Evolutionary conservation across 2,113 vertebrate species (phyloP).

Genomic region (Gasterosteus aculeatus): DNA sequence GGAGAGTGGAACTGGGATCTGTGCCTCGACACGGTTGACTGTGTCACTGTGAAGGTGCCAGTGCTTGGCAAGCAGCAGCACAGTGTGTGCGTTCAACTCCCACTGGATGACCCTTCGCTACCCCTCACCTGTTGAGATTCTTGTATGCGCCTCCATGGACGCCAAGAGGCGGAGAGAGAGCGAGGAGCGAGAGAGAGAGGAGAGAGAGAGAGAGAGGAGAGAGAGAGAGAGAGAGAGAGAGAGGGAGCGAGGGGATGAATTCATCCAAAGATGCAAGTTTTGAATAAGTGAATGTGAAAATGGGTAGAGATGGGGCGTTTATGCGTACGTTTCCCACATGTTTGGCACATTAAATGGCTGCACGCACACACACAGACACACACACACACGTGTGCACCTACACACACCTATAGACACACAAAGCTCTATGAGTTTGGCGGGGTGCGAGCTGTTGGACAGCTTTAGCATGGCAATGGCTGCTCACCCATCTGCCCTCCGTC

Average conservation of each 20-base stretch:
- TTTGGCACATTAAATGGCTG: slow-evolving; percentile 68
- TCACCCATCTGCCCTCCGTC: slow-evolving; percentile 78
- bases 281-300: slow-evolving; percentile 77
- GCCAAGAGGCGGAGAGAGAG: slow-evolving; percentile 37
- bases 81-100: slow-evolving; percentile 50
- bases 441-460: slow-evolving; percentile 66
- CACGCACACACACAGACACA: slow-evolving; percentile 34
- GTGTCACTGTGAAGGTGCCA: slow-evolving; percentile 60
- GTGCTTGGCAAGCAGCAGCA: slow-evolving; percentile 61
- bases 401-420: slow-evolving; percentile 53
- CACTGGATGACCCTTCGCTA: slow-evolving; percentile 66
- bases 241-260: slow-evolving; percentile 51
- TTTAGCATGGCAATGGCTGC: slow-evolving; percentile 70
- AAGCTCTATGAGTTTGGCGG: slow-evolving; percentile 69
- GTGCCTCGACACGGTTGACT: slow-evolving; percentile 69
- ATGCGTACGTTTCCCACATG: slow-evolving; percentile 69
- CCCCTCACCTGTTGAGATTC: slow-evolving; percentile 77
- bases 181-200: slow-evolving; percentile 7
- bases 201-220: slow-evolving; percentile 8
- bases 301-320: slow-evolving; percentile 61
- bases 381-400: slow-evolving; percentile 31
- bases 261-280: slow-evolving; percentile 68
- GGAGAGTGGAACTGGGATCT: slow-evolving; percentile 59
- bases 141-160: slow-evolving; percentile 37
- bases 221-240: slow-evolving; percentile 18